A percentile compares a stretch with the other conserved stretches of the same genome.
phyloP scores from a whole-genome alignment of 2,113 vertebrate genomes.

The Rafetus swinhoei region DNA sequence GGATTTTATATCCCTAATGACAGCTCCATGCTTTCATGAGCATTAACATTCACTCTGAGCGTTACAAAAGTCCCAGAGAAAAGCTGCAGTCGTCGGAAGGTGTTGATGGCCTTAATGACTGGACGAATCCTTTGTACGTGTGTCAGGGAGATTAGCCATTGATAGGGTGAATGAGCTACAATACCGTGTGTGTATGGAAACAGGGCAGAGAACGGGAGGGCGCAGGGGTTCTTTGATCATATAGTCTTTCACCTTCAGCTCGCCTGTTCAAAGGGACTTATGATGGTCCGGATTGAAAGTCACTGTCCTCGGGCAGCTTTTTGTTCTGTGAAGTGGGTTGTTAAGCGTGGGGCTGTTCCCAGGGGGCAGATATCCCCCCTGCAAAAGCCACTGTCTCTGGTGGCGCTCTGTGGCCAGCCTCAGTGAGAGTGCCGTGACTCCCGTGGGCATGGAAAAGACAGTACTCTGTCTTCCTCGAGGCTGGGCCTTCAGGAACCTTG shows the following conservation, averaged over 20 bases:
- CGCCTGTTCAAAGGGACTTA: background rate
- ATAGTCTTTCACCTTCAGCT: constrained; percentile 31
- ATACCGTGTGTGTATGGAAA: rapidly evolving
- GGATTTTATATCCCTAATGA: no score
- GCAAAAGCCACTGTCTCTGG: constrained; percentile 1
- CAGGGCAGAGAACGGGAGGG: background rate
- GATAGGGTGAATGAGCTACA: constrained; percentile 21
- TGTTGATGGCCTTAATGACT: background rate
- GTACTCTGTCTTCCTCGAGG: background rate
- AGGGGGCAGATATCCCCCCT: background rate
- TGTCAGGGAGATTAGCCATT: constrained; percentile 4
- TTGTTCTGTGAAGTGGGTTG: constrained; percentile 7
- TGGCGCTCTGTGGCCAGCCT: background rate
- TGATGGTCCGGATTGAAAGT: constrained; percentile 18
- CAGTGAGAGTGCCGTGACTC: background rate
- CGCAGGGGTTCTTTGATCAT: constrained; percentile 1
- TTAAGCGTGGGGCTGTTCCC: background rate
- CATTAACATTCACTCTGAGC: background rate
- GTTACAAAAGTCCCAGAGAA: background rate
- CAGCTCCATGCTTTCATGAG: background rate
- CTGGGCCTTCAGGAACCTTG: background rate
- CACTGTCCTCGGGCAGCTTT: constrained; percentile 16
- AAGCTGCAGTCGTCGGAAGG: background rate
- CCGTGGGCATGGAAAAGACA: background rate
- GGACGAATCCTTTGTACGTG: background rate